Percentiles rank a stretch among this genome's conserved stretches.
Conservation (phyloP, 2,797 vertebrate genomes). For the Enteromius mattozi region DNA sequence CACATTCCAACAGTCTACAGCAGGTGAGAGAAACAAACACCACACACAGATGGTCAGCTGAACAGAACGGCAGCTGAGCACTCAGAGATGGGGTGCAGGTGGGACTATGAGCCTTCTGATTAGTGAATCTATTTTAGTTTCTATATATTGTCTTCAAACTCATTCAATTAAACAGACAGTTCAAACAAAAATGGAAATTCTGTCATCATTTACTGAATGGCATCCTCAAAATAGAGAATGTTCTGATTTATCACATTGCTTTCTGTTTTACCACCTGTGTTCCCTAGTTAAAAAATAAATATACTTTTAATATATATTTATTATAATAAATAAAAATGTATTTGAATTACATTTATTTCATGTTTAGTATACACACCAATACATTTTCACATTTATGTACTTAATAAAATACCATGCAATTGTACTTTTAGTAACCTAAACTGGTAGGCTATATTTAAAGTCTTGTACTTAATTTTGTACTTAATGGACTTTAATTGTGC, state of each 20-base stretch:
- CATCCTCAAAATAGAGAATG: neutral
- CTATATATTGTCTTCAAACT: neutral
- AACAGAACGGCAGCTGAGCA: neutral
- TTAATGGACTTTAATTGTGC: no score
- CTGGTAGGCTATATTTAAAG: no score
- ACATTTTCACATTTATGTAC: no score
- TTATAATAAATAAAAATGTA: no score
- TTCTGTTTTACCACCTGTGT: neutral
- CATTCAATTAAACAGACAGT: neutral
- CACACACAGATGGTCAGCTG: slow-evolving; percentile 6
- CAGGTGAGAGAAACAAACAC: slow-evolving; percentile 22
- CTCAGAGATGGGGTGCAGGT: neutral
- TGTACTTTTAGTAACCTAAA: no score
- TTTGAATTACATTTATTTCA: no score
- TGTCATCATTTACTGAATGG: neutral
- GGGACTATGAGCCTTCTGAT: neutral
- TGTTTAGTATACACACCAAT: no score
- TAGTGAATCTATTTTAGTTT: neutral
- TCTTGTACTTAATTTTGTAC: no score
- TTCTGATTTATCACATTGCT: neutral
- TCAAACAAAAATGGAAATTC: neutral
- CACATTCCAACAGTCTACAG: slow-evolving; percentile 92
- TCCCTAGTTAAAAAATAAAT: no score
- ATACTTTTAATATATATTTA: no score
- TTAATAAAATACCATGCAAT: no score